These are phyloP conservation scores for Lycocorax pyrrhopterus DNA, from an alignment of 2,113 vertebrate genomes.

Conservation along the genomic window DNA sequence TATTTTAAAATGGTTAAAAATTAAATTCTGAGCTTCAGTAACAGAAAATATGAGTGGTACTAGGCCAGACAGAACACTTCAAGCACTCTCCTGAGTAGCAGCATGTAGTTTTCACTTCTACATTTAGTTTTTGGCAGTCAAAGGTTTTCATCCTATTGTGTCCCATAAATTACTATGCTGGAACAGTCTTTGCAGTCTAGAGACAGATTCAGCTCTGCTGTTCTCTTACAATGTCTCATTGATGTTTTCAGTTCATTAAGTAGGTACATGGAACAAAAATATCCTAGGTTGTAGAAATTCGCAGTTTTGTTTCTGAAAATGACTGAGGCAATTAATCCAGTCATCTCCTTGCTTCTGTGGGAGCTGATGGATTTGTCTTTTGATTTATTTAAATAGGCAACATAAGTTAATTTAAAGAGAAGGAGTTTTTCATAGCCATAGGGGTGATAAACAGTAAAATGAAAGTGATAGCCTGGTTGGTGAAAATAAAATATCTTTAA, in stretches of 20 bases:
- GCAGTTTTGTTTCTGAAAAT: neutral
- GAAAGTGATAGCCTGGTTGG: neutral
- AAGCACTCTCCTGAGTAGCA: neutral
- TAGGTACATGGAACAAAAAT: conserved; percentile 17
- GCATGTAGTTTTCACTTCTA: conserved; percentile 17
- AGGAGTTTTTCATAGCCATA: conserved; percentile 2
- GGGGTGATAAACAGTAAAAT: conserved; percentile 2
- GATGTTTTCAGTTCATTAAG: conserved; percentile 53
- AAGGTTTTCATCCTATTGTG: neutral
- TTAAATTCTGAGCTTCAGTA: neutral
- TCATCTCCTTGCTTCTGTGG: neutral
- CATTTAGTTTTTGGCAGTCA: conserved; percentile 48
- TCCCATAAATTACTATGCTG: conserved; percentile 39
- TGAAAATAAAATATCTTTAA: neutral
- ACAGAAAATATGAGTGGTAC: neutral
- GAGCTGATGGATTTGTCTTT: conserved; percentile 41
- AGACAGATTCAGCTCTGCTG: neutral
- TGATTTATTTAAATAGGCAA: conserved; percentile 34
- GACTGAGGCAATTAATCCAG: conserved; percentile 34
- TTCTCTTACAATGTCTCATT: conserved; percentile 29
- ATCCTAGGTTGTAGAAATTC: conserved; percentile 7
- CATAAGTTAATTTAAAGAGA: conserved; percentile 28
- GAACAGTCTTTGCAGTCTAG: conserved; percentile 1
- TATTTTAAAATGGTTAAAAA: neutral
- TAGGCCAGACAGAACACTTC: neutral